Base-by-base conservation (phyloP, 37 sponge, comb jelly and placozoan species). In the Petrosia ficiformis region DNA sequence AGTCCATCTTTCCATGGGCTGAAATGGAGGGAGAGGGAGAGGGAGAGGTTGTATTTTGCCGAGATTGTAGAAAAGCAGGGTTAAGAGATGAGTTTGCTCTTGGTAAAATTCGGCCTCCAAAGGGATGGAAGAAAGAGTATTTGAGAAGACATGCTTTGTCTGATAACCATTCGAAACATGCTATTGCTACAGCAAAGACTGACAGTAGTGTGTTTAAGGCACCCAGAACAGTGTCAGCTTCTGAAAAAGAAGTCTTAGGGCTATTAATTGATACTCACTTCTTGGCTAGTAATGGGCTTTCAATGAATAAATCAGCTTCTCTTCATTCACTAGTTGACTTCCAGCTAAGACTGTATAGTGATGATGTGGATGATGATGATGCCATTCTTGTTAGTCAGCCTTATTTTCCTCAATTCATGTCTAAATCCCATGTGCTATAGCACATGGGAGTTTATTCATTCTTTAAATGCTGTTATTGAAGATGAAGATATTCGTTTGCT, bases 401-500 rank as follows among this genome's bases (percentile, higher is more conserved):
- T n/a, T n/a, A n/a, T n/a, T n/a, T n/a, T n/a, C n/a, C n/a, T n/a
- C n/a, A n/a, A n/a, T n/a, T n/a, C n/a, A n/a, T n/a, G n/a, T n/a
- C n/a, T n/a, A n/a, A n/a, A n/a, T n/a, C n/a, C n/a, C n/a, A n/a
- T n/a, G n/a, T n/a, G n/a, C n/a, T n/a, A n/a, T n/a, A n/a, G n/a
- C n/a, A n/a, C 70, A 41, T 68, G 70, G 70, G 70, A 68, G 24
- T 68, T 68, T 68, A 8, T 68, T 14, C 70, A 68, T 31, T 14
- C 70, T 16, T 39, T 68, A 24, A 68, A 68, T 68, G 38, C 42
- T 6, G 70, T 68, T 6, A 39, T 68, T 14, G 70, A 68, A 68
- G 70, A 37, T 32, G 37, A 68, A 36, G 39, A 68, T n/a, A 33
- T 68, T 6, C 10, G 8, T 5, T 41, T 16, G 24, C 19, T 68